A percentile compares a stretch with the other conserved stretches of the same genome.
These are phyloP conservation scores for Willisornis vidua DNA, from an alignment of 2,113 vertebrate genomes.

Conservation along the genomic window DNA sequence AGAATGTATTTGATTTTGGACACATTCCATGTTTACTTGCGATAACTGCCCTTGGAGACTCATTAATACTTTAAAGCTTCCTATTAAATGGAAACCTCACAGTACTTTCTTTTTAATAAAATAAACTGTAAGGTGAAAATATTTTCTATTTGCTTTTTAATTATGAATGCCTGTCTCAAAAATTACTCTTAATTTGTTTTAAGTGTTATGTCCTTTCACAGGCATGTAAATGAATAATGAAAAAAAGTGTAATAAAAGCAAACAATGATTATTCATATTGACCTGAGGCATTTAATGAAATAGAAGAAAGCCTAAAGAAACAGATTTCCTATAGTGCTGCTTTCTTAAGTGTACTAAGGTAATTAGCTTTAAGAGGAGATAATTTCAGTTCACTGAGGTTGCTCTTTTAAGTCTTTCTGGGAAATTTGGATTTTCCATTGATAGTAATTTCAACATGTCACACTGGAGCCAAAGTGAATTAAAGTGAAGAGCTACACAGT, in stretches of 20 bases:
- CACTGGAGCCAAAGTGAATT: conserved; percentile 93
- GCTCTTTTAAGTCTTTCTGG: conserved; percentile 84
- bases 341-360: conserved; percentile 83
- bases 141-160: conserved; percentile 44
- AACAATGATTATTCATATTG: conserved; percentile 53
- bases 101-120: conserved; percentile 43
- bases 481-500: conserved; percentile 86
- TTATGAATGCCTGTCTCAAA: conserved; percentile 1
- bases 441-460: conserved; percentile 92
- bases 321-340: conserved; percentile 74
- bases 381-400: conserved; percentile 81
- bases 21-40: conserved; percentile 21
- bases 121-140: conserved; percentile 45
- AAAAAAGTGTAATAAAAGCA: conserved; percentile 44
- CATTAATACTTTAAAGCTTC: conserved; percentile 34
- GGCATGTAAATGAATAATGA: conserved; percentile 15
- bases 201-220: conserved; percentile 25
- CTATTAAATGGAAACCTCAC: conserved; percentile 19
- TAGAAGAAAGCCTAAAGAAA: conserved; percentile 48
- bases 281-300: conserved; percentile 47
- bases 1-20: conserved; percentile 16
- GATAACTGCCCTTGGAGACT: conserved; percentile 36
- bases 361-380: conserved; percentile 89
- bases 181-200: conserved; percentile 33
- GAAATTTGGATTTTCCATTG: conserved; percentile 91